These are phyloP conservation scores for Entelurus aequoreus DNA, from an alignment of 2,113 vertebrate species.

Conservation along the genomic window DNA sequence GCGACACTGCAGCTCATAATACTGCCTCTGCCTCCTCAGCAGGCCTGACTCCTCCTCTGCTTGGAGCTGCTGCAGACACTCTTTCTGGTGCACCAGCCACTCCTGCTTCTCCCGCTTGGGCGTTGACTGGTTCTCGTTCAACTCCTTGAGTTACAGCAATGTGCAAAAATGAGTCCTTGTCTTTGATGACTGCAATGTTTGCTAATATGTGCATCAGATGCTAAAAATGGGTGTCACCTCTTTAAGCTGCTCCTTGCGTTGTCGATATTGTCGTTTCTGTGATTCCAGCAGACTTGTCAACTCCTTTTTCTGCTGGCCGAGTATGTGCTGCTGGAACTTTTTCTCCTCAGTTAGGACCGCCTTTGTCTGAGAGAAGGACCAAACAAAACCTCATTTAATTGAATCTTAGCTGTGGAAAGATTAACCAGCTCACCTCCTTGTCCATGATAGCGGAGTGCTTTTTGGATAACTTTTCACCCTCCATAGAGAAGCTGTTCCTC, in stretches of 20 bases:
- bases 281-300: slow-evolving; percentile 79
- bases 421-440: slow-evolving; percentile 73
- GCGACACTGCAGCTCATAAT: slow-evolving; percentile 85
- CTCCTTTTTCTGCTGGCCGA: slow-evolving; percentile 89
- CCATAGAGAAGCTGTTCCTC: slow-evolving; percentile 80
- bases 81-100: slow-evolving; percentile 88
- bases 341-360: slow-evolving; percentile 79
- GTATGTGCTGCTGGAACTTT: slow-evolving; percentile 90
- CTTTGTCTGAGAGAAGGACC: slow-evolving; percentile 62
- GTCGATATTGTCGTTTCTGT: slow-evolving; percentile 85
- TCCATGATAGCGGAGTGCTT: slow-evolving; percentile 83
- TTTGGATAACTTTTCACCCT: slow-evolving; percentile 82
- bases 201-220: background rate
- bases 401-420: background rate
- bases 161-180: background rate
- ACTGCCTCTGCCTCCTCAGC: slow-evolving; percentile 83
- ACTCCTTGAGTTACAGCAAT: slow-evolving; percentile 67
- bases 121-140: slow-evolving; percentile 88
- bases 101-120: slow-evolving; percentile 90
- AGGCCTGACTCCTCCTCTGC: slow-evolving; percentile 84
- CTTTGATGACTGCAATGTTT: too few species aligned
- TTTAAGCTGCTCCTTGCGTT: slow-evolving; percentile 89
- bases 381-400: background rate
- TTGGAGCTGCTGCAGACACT: slow-evolving; percentile 85
- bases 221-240: slow-evolving; percentile 67